Percentiles rank a stretch among this genome's conserved stretches.
phyloP scores from a whole-genome alignment of 2,888 invertebrate species.

The Eristalis pertinax region DNA sequence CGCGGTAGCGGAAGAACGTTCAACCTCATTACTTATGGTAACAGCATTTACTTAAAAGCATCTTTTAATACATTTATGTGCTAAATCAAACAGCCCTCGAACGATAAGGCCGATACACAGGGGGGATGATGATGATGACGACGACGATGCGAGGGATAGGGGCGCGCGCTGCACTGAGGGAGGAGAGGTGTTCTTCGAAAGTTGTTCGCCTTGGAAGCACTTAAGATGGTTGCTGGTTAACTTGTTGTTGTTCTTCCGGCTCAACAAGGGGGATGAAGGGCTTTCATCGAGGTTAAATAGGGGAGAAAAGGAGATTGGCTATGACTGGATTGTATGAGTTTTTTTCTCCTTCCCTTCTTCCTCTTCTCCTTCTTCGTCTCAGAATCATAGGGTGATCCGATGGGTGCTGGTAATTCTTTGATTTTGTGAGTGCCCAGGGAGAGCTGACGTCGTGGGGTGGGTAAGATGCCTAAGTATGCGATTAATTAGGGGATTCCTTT shows the following conservation, averaged over 20 bases:
- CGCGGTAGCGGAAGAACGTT: slow-evolving; percentile 38
- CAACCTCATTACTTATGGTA: slow-evolving; percentile 69
- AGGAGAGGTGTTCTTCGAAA: slow-evolving; percentile 44
- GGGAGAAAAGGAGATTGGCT: background rate
- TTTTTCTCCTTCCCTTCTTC: background rate
- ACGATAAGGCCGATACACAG: slow-evolving; percentile 39
- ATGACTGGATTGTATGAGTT: background rate
- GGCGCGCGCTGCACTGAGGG: background rate
- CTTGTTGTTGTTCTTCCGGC: slow-evolving; percentile 5
- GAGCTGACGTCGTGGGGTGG: background rate
- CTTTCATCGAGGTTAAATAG: background rate
- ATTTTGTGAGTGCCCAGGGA: background rate
- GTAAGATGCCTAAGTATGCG: background rate
- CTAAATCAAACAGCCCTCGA: slow-evolving; percentile 65
- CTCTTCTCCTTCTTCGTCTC: background rate
- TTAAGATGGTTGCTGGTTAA: slow-evolving; percentile 47
- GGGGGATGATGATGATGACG: background rate
- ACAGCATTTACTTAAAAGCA: slow-evolving; percentile 74
- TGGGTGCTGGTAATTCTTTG: background rate
- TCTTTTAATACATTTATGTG: slow-evolving; percentile 74
- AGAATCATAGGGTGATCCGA: background rate
- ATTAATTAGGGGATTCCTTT: background rate
- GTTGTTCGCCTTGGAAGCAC: slow-evolving; percentile 43
- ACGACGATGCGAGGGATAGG: background rate
- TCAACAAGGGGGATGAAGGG: background rate